Percentiles rank a stretch among this genome's conserved stretches.
These are phyloP conservation scores for Nanorana parkeri DNA, from an alignment of 2,113 vertebrate genomes.

Conservation along the genomic window DNA sequence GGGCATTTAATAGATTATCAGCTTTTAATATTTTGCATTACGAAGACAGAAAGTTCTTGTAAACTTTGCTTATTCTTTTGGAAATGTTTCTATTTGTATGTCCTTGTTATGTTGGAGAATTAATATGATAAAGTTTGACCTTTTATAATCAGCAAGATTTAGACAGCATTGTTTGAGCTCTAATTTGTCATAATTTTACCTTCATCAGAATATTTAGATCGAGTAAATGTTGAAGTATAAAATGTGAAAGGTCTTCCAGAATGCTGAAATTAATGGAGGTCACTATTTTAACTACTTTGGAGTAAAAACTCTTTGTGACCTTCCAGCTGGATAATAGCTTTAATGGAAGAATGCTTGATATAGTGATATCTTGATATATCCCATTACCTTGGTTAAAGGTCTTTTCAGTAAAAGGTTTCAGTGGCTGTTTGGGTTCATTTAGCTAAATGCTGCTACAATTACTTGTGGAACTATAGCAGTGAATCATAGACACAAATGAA, in stretches of 20 bases:
- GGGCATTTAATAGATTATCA: neutral
- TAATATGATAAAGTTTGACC: constrained; percentile 48
- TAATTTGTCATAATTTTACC: constrained; percentile 40
- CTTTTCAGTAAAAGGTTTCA: neutral
- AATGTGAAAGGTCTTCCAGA: constrained; percentile 46
- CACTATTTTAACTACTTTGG: constrained; percentile 33
- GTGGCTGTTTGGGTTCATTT: constrained; percentile 6
- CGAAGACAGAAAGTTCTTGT: neutral
- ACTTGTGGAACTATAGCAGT: neutral
- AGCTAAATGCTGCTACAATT: neutral
- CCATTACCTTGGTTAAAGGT: constrained; percentile 34
- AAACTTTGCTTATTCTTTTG: neutral
- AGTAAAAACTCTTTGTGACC: constrained; percentile 39
- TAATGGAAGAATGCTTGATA: constrained; percentile 36
- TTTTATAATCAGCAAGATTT: neutral
- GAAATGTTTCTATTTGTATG: constrained; percentile 36
- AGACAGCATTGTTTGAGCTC: constrained; percentile 54
- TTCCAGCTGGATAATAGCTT: constrained; percentile 27
- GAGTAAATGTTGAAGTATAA: constrained; percentile 32
- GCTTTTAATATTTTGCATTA: neutral
- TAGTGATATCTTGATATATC: constrained; percentile 24
- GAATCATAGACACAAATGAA: neutral
- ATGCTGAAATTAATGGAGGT: constrained; percentile 44
- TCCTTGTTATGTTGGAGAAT: constrained; percentile 15
- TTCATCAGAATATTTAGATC: fast-evolving